Evolutionary conservation across 2,888 invertebrate species (phyloP), one percentile per base, ranked within the genome.

Genomic region (Melitaea athalia): DNA sequence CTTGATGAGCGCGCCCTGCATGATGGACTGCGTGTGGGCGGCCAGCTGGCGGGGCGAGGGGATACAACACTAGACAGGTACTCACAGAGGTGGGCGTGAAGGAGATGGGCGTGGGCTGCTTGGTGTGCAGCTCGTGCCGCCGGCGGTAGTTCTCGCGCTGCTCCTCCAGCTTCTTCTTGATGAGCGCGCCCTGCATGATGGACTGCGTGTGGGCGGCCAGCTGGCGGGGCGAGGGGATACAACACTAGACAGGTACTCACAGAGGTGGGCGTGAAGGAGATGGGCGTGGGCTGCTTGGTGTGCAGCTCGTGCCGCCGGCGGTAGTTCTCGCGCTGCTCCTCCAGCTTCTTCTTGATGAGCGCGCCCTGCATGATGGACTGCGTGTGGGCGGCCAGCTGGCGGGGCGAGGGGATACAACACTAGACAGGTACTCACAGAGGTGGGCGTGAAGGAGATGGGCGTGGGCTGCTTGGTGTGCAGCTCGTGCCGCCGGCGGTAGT

Each of bases 241-340:
- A n/a, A n/a, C n/a, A n/a, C n/a, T n/a, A n/a, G n/a, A n/a, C n/a
- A n/a, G n/a, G n/a, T n/a, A n/a, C 68, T 69, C 12, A 69, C 69
- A 14, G 98, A 97, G 43, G 98, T 98, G 69, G 98, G 98, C 0
- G 98, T 98, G 89, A 98, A 98, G 31, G 97, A 96, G 77, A 97
- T 94, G 14, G 96, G 96, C 42, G 92, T 89, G 52, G 88, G 74
- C 74, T 91, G 92, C 76, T 91, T 91, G 71, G 87, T 81, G 72
- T 82, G 85, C 64, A 73, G 53, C 31, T 96, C 96, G 86, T 97
- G 97, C 71, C 97, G 94, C 79, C 96, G 96, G 71, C 96, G 94
- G 87, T 94, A 97, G 86, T 97, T 96, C 87, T 97, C 97, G 66
- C 95, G 95, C 85, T 97, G 97, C 79, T 97, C 97, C 85, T 97